Percentiles rank a stretch among this genome's conserved stretches.
Evolutionary conservation across 2,797 vertebrate genomes (phyloP).

Genomic region (Halcyon smyrnensis): DNA sequence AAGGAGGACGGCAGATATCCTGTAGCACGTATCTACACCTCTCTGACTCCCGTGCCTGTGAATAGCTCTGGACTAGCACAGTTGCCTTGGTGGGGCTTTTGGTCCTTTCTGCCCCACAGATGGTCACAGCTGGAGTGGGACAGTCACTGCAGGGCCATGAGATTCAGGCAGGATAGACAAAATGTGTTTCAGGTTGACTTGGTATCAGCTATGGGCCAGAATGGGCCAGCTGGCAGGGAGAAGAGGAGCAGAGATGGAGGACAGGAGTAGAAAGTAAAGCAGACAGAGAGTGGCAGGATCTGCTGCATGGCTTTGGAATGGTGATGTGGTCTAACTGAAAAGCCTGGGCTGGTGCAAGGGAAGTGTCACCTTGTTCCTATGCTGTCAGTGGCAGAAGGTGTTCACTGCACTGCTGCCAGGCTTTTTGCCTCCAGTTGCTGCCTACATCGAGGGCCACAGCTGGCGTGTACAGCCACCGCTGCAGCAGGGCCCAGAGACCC

Average conservation of each 20-base stretch:
- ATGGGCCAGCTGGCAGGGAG: not conserved
- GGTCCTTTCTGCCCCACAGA: not conserved
- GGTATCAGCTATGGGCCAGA: not conserved
- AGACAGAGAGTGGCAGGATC: not conserved
- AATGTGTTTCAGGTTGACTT: not conserved
- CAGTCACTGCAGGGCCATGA: not conserved
- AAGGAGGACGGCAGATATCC: not conserved
- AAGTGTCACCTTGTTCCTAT: not conserved
- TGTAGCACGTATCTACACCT: accelerated
- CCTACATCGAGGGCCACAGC: not conserved
- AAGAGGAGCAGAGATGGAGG: not conserved
- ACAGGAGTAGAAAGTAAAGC: not conserved
- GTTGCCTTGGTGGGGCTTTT: not conserved
- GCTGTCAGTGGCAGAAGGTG: not conserved
- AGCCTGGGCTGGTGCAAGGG: not conserved
- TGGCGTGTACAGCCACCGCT: not conserved
- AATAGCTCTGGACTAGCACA: not conserved
- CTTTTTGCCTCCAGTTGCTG: not conserved
- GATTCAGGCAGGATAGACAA: not conserved
- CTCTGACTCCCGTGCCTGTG: not conserved
- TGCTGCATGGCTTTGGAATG: not conserved
- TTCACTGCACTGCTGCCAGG: not conserved
- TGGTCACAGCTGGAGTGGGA: not conserved
- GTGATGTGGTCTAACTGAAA: not conserved
- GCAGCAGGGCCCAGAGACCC: not conserved